Evolutionary conservation across 2,888 invertebrate species (phyloP), one percentile per base, ranked within the genome.

Genomic region (Archips xylosteana): DNA sequence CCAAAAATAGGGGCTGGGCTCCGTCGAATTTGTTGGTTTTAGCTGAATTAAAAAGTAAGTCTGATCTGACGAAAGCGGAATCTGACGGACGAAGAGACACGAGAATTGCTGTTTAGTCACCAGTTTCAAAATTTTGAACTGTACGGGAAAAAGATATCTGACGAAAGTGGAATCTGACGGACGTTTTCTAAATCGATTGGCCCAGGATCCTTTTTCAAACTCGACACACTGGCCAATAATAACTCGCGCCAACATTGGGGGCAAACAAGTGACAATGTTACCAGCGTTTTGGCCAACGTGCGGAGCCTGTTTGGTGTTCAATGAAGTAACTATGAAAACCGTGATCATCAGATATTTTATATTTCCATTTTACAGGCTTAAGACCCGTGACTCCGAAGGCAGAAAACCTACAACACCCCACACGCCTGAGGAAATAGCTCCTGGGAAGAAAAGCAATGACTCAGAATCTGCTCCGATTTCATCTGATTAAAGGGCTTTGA

Each of bases 351-450:
- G 57, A 32, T 32, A 32, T 32, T 57, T 23, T 10, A 57, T 32
- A 32, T 57, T 32, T 57, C 57, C 57, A 32, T 57, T 32, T 32
- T 32, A 57, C 57, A 57, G 57, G 57, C 57, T 57, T 12, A 32
- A 57, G 6, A 57, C 32, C 32, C 57, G 32, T 3, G 32, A 57
- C 2, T 6, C 4, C 10, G 57, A 57, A 12, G 23, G 3, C 23
- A 32, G 32, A 12, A 57, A 57, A 12, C 4, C 32, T 32, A 4
- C 32, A 32, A 4, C 57, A 12, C 57, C 57, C 57, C 5, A 10
- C 9, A 4, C 32, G 1, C 32, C 57, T 32, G 57, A 23, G 10
- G 57, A 57, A 12, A 10, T 32, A 12, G 4, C 10, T 57, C 0
- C 32, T 1, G 12, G n/a, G 32, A 57, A 57, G 23, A 57, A 57